A percentile compares a stretch with the other conserved stretches of the same genome.
Evolutionary conservation across 2,888 invertebrate genomes (phyloP).

Genomic region (Acanthococcus lagerstroemiae): DNA sequence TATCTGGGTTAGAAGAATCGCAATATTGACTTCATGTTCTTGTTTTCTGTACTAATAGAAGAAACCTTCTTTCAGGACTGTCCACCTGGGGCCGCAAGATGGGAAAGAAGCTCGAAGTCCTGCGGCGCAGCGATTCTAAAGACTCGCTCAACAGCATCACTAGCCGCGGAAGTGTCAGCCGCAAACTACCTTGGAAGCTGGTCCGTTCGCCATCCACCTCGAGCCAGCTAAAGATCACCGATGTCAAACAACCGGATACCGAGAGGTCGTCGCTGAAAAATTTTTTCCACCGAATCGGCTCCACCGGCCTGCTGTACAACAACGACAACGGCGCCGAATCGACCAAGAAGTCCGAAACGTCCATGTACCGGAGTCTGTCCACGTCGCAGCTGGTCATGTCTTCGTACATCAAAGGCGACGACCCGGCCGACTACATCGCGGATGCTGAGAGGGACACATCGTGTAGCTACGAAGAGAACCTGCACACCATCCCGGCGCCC

Average conservation of each 20-base stretch:
- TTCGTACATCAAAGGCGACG: conserved; percentile 63
- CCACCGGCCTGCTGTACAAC: conserved; percentile 52
- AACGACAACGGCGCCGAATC: conserved; percentile 38
- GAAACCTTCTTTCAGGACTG: conserved; percentile 54
- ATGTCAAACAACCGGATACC: conserved; percentile 22
- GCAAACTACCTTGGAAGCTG: conserved; percentile 40
- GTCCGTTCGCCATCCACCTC: conserved; percentile 42
- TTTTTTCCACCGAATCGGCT: conserved; percentile 65
- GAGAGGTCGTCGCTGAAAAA: conserved; percentile 47
- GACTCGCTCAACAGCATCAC: conserved; percentile 44
- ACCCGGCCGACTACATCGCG: conserved; percentile 68
- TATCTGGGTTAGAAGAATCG: no score
- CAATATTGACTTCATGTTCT: no score
- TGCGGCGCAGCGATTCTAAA: conserved; percentile 56
- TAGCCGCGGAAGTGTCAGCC: conserved; percentile 34
- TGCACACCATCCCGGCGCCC: conserved; percentile 32
- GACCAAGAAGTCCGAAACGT: neutral
- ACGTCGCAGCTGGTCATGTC: conserved; percentile 60
- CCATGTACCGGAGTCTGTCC: conserved; percentile 63
- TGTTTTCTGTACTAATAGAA: no score
- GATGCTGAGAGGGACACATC: conserved; percentile 34
- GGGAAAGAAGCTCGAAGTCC: conserved; percentile 65
- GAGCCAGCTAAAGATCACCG: conserved; percentile 32
- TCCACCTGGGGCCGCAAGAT: conserved; percentile 68
- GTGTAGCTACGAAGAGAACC: conserved; percentile 32